Evolutionary conservation across 1,140 invertebrate species (phyloP), one percentile per base, ranked within the genome.

Genomic region (Xylocopa sonorina): DNA sequence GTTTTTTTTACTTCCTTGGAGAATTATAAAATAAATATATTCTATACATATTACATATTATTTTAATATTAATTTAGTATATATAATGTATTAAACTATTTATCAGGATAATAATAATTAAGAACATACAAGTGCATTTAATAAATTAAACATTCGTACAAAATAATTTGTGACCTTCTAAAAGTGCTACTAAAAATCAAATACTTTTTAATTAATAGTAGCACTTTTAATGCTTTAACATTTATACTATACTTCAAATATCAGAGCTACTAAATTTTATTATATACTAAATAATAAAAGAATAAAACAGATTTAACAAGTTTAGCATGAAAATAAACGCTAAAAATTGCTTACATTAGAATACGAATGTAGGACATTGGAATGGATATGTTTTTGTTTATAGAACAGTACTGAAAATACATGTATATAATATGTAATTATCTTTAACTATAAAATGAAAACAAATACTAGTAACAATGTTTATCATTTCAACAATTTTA

Each of bases 311-410:
- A 12, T 58, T 0, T n/a, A 34, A 32, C 7, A 21, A 32, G 32
- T 34, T 32, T n/a, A n/a, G n/a, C n/a, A n/a, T n/a, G n/a, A n/a
- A n/a, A n/a, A n/a, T n/a, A n/a, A n/a, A n/a, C n/a, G n/a, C n/a
- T n/a, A n/a, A n/a, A n/a, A n/a, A n/a, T n/a, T n/a, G n/a, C n/a
- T 48, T 34, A 51, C 34, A 34, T 80, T 38, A 57, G 32, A 67
- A n/a, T 66, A 64, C 27, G 9, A 51, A 53, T 50, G 51, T 10
- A 32, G 24, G 50, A 51, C 41, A 74, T 58, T 51, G 73, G 58
- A 48, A 71, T 71, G 71, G 43, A 78, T 71, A 64, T 53, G 71
- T 71, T 43, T 24, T 21, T 66, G 29, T 46, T 76, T 16, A 18
- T 38, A 55, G n/a, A 4, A 57, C 16, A 32, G 18, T 41, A 43